Conservation (phyloP, 2,113 vertebrate genomes). For the Carassius auratus region DNA sequence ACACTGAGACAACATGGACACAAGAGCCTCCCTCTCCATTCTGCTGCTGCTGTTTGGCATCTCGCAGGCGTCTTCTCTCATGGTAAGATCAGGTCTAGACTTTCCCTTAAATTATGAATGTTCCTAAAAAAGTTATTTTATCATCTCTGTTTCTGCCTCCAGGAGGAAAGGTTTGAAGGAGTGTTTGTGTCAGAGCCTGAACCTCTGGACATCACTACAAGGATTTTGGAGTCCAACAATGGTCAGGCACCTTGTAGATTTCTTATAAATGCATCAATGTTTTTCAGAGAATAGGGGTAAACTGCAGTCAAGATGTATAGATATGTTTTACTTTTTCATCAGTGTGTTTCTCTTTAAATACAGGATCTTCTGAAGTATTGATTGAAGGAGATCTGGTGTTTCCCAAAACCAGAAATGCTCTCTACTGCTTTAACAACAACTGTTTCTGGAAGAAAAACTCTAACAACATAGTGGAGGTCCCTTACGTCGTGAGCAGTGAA, state of each 20-base stretch:
- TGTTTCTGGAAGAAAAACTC: constrained; percentile 57
- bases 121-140: background rate
- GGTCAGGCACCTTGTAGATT: no score
- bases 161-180: no score
- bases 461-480: constrained; percentile 51
- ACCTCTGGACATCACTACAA: no score
- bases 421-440: constrained; percentile 44
- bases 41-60: no score
- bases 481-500: constrained; percentile 44
- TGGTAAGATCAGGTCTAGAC: no score
- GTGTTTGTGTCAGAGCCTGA: no score
- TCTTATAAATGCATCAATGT: background rate
- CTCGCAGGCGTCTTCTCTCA: no score
- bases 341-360: background rate
- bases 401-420: constrained; percentile 54
- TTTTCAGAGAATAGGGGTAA: background rate
- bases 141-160: background rate
- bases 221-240: no score
- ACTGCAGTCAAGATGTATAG: no score
- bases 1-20: no score
- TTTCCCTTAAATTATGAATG: background rate
- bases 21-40: no score
- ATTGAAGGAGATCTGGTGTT: constrained; percentile 53
- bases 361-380: constrained; percentile 38
- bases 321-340: background rate